Base-by-base conservation (phyloP, 2,113 vertebrate species). In the Agelaius phoeniceus region DNA sequence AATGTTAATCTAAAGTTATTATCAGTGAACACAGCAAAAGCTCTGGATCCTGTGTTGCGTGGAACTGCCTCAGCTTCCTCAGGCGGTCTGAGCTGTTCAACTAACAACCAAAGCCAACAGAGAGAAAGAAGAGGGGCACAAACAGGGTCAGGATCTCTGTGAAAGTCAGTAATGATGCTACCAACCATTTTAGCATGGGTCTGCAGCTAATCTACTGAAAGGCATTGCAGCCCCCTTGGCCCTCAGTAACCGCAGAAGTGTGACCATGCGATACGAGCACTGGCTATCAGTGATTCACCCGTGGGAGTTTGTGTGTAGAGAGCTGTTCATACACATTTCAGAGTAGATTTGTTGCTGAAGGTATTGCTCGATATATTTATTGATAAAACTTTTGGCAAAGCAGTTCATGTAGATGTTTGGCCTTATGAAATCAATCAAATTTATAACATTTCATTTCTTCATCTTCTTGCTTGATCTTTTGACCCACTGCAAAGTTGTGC, bases 1-100 rank as follows among this genome's bases (percentile, higher is more conserved):
- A 57, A 84, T 43, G 63, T 48, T 97, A 93, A 96, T 97, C 89
- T 73, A 7, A 62, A 95, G 74, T 94, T 95, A 87, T 93, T 91
- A 94, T 90, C 91, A 80, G 62, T 28, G 87, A 85, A 46, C 57
- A 24, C 51, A 76, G 84, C 79, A 46, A 54, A 84, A 61, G 68
- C 41, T 90, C 91, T 23, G 85, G 67, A 13, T 46, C 2, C 26
- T 7, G 49, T 24, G 57, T 43, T 86, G 55, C 5, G 4, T 72
- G 79, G 57, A 71, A 13, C 68, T 71, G 39, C 62, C 55, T 67
- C 31, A 14, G 59, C 35, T 55, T 95, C 87, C 55, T 67, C 58
- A 13, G 82, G 82, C 48, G 2, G 30, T 10, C 71, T 65, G 67
- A 72, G 73, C 88, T 27, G 28, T 26, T 87, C 39, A 11, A 48